Evolutionary conservation across 2,113 vertebrate species (phyloP), one percentile per base, ranked within the genome.

Genomic region (Saguinus midas): DNA sequence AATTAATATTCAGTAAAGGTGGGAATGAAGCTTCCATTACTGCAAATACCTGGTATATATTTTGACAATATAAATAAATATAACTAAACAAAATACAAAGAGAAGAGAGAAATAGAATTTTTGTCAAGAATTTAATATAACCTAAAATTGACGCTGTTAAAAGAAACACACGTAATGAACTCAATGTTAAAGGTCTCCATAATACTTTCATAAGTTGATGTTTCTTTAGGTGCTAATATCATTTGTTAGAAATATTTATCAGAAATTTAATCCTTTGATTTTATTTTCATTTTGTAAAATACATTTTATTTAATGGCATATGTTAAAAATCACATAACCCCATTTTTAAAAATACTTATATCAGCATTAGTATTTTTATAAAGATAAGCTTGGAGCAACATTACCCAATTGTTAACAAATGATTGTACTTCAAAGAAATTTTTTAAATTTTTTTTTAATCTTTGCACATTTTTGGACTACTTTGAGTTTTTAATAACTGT

Each of bases 341-440:
- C 81, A 3, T 5, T 50, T 94, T 90, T 37, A 83, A 93, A 73
- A 68, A 52, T 52, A 52, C 50, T 84, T 73, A 64, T 12, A 66
- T 91, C 14, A 40, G 43, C 50, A 17, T 75, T 95, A 52, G 68
- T 40, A 58, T 35, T 95, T 95, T 88, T 84, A 85, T 61, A 95
- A 32, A 55, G 50, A 21, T 43, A 37, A 50, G 9, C 50, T 16
- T 93, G 32, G 25, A 83, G 55, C 6, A 48, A 58, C 61, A 25
- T 84, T 88, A 80, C 11, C 12, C 57, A 91, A 72, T 66, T 91
- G 17, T 48, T 85, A 85, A 61, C 6, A 90, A 90, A 73, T 20
- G 0, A 68, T 78, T 70, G 11, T 61, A 81, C 89, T 57, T 92
- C 18, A 50, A 13, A 55, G 25, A 40, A 4, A 48, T 17, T 61